These are phyloP conservation scores for Metacarcinus magister DNA, from an alignment of 2,888 invertebrate species.

Conservation along the genomic window DNA sequence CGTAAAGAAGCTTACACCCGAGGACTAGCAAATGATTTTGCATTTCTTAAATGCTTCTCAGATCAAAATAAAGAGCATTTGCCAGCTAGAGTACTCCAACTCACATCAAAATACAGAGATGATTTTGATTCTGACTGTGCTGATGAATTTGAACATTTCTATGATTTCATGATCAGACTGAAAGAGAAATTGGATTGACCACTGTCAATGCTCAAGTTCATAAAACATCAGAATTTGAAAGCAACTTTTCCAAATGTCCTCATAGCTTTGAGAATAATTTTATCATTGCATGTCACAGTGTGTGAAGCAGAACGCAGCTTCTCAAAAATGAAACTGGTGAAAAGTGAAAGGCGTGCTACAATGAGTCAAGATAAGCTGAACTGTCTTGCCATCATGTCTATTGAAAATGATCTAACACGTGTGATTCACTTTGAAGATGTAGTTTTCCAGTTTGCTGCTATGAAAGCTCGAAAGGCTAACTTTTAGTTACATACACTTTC, in stretches of 20 bases:
- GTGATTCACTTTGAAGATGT: conserved; percentile 54
- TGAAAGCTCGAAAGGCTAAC: not conserved
- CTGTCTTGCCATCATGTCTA: conserved; percentile 55
- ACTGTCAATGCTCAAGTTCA: conserved; percentile 50
- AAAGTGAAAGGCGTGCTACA: conserved; percentile 53
- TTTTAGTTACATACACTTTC: too few relatives aligned
- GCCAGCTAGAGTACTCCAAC: conserved; percentile 33
- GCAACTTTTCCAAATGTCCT: conserved; percentile 53
- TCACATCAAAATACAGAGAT: conserved; percentile 40
- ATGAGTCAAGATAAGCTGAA: conserved; percentile 53
- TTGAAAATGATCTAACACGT: conserved; percentile 58
- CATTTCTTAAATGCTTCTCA: too few relatives aligned
- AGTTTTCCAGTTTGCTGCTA: not conserved
- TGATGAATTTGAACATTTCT: conserved; percentile 52
- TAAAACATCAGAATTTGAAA: conserved; percentile 46
- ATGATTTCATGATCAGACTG: conserved; percentile 57
- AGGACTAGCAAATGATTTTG: too few relatives aligned
- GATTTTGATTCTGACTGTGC: not conserved
- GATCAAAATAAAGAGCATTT: conserved; percentile 47
- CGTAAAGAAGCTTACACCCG: too few relatives aligned
- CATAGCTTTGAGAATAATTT: not conserved
- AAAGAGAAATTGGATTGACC: conserved; percentile 52
- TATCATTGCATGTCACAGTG: conserved; percentile 46
- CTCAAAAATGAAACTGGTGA: conserved; percentile 53
- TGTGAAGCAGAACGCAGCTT: conserved; percentile 65